Conservation (phyloP, 2,113 vertebrate species). For the Lepidothrix coronata region DNA sequence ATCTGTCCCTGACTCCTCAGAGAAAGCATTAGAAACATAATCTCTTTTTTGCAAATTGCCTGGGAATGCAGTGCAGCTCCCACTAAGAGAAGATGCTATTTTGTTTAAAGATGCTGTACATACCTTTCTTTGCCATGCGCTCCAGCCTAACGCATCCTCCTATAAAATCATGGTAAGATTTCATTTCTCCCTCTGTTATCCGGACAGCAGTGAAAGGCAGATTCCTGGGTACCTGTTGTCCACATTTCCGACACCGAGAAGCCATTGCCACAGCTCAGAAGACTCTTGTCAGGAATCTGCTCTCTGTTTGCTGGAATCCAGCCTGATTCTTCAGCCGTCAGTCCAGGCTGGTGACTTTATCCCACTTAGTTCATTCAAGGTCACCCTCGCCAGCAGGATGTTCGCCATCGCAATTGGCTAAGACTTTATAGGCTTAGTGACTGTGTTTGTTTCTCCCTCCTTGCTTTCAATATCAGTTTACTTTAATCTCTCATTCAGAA, state of each 20-base stretch:
- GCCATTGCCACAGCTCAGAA: constrained; percentile 44
- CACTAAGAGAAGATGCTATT: not conserved
- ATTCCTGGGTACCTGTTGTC: constrained; percentile 60
- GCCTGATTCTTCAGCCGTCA: constrained; percentile 33
- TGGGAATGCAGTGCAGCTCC: not conserved
- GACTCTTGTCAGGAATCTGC: not conserved
- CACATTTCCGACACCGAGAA: constrained; percentile 69
- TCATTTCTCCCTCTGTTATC: constrained; percentile 88
- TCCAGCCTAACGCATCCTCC: constrained; percentile 76
- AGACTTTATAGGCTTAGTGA: constrained; percentile 68
- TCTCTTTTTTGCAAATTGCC: not conserved
- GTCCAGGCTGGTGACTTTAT: constrained; percentile 71
- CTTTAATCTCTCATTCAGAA: constrained; percentile 43
- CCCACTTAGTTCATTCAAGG: constrained; percentile 76
- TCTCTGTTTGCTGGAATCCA: constrained; percentile 8
- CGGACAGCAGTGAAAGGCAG: constrained; percentile 75
- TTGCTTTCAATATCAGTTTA: constrained; percentile 54
- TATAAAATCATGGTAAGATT: constrained; percentile 83
- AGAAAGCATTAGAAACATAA: not conserved
- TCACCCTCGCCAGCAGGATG: constrained; percentile 54
- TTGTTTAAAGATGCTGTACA: constrained; percentile 44
- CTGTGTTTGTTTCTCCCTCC: constrained; percentile 41
- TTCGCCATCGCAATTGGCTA: constrained; percentile 59
- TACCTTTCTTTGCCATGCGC: constrained; percentile 77
- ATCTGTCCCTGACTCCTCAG: not conserved